Evolutionary conservation across 2,113 vertebrate genomes (phyloP), one percentile per base, ranked within the genome.

Genomic region (Odontophorus gujanensis): DNA sequence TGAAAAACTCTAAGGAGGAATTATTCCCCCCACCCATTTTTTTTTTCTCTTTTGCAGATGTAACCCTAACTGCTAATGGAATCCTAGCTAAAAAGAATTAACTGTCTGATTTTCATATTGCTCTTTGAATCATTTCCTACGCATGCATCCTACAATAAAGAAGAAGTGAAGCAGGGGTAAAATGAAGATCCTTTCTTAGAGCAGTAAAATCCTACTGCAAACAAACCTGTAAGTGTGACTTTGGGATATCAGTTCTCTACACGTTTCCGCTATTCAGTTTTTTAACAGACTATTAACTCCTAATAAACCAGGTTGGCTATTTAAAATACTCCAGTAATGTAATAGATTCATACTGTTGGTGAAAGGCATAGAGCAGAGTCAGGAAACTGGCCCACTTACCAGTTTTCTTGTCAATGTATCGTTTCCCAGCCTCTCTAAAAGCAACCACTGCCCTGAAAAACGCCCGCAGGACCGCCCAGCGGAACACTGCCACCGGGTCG

Each of bases 371-470:
- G 2, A 0, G 45, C 43, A 79, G 72, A 22, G 15, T 7, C 7
- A 51, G 30, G 40, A 43, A 59, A 38, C 30, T 1, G 25, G 67
- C 38, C 53, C 57, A 97, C 99, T 87, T 97, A 99, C 99, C 99
- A 4, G 96, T 97, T 97, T 98, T 99, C 96, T 98, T 99, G 92
- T 98, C 98, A 72, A 96, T 96, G 4, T 98, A 97, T 90, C 98
- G 98, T 96, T 98, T 99, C 3, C 99, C 99, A n/a, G 99, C 98
- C 95, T 99, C 98, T 84, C 98, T 98, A 53, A 99, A 99, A 26
- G 99, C 98, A 72, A 99, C 98, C 85, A 98, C n/a, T 7, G 98
- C 99, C 96, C 99, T 98, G 98, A 99, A 99, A 85, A 99, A 99
- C 4, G 99, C 98, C 21, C 99, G 97, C 11, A 99, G 98, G 38